Conservation (phyloP, 2,888 invertebrate genomes). For the Eupelmus urozonus region DNA sequence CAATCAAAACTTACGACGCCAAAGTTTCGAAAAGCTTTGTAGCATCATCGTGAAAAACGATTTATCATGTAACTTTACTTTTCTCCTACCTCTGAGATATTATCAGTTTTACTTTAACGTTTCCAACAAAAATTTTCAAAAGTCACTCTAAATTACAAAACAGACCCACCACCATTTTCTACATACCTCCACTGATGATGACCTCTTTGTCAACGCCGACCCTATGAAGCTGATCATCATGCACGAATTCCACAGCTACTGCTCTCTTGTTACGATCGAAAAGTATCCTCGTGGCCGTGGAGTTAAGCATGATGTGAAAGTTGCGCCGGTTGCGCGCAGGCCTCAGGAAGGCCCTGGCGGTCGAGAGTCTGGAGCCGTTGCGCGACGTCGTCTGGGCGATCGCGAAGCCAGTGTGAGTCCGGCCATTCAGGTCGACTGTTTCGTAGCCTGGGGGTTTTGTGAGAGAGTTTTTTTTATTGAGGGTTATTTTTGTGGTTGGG, state of each 20-base stretch:
- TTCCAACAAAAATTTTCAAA: too few species aligned
- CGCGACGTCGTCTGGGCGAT: conserved; percentile 93
- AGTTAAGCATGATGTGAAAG: conserved; percentile 90
- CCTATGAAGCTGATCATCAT: conserved; percentile 79
- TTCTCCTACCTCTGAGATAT: too few species aligned
- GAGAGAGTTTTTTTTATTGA: not conserved
- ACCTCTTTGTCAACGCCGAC: conserved; percentile 85
- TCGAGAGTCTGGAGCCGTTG: conserved; percentile 90
- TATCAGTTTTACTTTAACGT: too few species aligned
- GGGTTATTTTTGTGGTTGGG: too few species aligned
- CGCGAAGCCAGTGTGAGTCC: conserved; percentile 83
- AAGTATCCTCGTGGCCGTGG: conserved; percentile 87
- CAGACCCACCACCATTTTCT: too few species aligned
- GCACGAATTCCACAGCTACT: conserved; percentile 86
- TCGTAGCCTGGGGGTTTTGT: conserved; percentile 80
- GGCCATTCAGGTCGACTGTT: conserved; percentile 89
- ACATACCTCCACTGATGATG: conserved; percentile 79
- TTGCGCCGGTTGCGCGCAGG: conserved; percentile 87
- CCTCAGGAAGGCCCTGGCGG: conserved; percentile 89
- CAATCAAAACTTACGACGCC: too few species aligned
- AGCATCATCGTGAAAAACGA: too few species aligned
- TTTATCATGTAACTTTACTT: too few species aligned
- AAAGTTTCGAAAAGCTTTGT: too few species aligned
- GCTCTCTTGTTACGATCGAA: conserved; percentile 85
- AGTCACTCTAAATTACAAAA: not conserved